phyloP scores from a whole-genome alignment of 37 sponge, comb jelly and placozoan species.

The Axinella damicornis region DNA sequence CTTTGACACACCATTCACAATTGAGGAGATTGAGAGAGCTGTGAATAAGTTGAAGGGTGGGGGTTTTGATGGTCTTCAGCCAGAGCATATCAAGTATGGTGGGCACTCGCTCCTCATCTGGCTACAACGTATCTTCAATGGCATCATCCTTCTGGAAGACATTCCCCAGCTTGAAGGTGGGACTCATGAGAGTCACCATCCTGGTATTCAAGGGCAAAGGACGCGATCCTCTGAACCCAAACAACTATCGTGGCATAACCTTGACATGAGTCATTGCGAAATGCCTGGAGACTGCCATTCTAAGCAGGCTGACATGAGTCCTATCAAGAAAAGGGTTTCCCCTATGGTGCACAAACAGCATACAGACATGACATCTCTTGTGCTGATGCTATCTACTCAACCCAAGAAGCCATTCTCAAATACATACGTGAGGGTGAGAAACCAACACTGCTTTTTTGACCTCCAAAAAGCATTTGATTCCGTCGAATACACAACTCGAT shows the following conservation, averaged over 20 bases:
- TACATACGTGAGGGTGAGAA: too few species aligned
- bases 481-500: too few species aligned
- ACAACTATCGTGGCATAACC: conserved; percentile 22
- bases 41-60: neutral
- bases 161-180: conserved; percentile 17
- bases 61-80: conserved; percentile 10
- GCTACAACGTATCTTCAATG: conserved; percentile 17
- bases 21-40: conserved; percentile 1
- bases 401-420: too few species aligned
- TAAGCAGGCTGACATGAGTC: neutral
- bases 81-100: conserved; percentile 21
- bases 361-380: too few species aligned
- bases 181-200: neutral
- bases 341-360: too few species aligned
- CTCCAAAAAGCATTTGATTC: too few species aligned
- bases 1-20: neutral
- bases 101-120: neutral
- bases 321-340: too few species aligned
- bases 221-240: neutral
- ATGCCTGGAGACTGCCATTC: conserved; percentile 6
- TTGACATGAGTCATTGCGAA: conserved; percentile 16
- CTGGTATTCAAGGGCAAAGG: conserved; percentile 28
- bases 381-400: too few species aligned
- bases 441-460: too few species aligned
- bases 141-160: conserved; percentile 1